Evolutionary conservation across 2,797 vertebrate species (phyloP).

Genomic region (Cryptoprocta ferox): DNA sequence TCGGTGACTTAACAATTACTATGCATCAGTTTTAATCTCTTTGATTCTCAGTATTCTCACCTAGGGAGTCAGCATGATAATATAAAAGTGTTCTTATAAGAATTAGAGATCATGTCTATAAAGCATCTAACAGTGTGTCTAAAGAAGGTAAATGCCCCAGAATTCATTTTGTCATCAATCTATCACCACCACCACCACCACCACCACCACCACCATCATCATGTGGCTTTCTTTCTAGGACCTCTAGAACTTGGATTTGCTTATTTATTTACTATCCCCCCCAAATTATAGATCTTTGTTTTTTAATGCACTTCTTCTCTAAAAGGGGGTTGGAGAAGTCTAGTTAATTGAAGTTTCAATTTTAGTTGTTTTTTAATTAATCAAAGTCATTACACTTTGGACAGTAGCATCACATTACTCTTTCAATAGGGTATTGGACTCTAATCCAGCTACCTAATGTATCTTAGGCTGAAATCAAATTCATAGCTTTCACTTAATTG

Average conservation of each 20-base stretch:
- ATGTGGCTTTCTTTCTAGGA: not conserved
- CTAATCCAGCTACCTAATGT: not conserved
- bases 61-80: not conserved
- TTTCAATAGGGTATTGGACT: not conserved
- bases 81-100: not conserved
- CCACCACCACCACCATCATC: not conserved
- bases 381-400: constrained; percentile 1
- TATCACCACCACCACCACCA: not conserved
- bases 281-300: not conserved
- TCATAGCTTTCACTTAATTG: constrained; percentile 18
- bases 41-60: not conserved
- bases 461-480: constrained; percentile 30
- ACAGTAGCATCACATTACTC: not conserved
- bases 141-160: not conserved
- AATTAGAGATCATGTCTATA: not conserved
- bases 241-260: not conserved
- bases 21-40: not conserved
- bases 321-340: not conserved
- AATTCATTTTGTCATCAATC: not conserved
- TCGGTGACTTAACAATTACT: not conserved
- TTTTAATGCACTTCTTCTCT: not conserved
- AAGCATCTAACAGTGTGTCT: not conserved
- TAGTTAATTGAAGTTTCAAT: constrained; percentile 1
- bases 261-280: not conserved
- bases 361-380: constrained; percentile 39